phyloP scores from a whole-genome alignment of 1,140 invertebrate genomes.

The Dolichoris vasculosae region DNA sequence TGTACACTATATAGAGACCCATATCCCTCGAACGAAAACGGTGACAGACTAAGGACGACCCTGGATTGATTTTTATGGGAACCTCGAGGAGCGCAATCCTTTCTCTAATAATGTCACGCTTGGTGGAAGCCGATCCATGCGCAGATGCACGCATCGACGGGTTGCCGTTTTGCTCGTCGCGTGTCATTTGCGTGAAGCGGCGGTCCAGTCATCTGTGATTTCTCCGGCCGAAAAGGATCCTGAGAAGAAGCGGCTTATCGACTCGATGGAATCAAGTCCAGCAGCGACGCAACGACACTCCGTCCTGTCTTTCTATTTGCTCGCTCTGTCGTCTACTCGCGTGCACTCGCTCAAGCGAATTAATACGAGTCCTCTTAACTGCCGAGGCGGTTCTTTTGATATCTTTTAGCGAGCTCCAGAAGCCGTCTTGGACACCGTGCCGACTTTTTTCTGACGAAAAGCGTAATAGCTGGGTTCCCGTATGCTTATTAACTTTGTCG shows the following conservation, averaged over 20 bases:
- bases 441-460: constrained; percentile 10
- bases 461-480: constrained; percentile 14
- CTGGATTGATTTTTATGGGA: neutral
- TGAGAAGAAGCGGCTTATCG: constrained; percentile 13
- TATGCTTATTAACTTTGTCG: constrained; percentile 47
- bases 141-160: constrained; percentile 4
- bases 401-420: constrained; percentile 6
- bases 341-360: constrained; percentile 38
- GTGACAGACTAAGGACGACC: neutral
- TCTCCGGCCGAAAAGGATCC: neutral
- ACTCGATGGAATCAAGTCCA: neutral
- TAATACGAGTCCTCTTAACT: constrained; percentile 7
- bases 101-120: constrained; percentile 11
- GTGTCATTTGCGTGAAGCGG: constrained; percentile 25
- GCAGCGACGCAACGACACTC: neutral
- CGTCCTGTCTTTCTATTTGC: constrained; percentile 11
- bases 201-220: neutral
- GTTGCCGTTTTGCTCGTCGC: neutral
- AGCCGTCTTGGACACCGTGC: constrained; percentile 25
- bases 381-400: constrained; percentile 15
- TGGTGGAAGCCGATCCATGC: constrained; percentile 15
- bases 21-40: neutral
- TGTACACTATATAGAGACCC: neutral
- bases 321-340: neutral
- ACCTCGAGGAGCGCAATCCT: neutral